These are phyloP conservation scores for Capreolus pygargus DNA, from an alignment of 2,113 vertebrate genomes.

Conservation along the genomic window DNA sequence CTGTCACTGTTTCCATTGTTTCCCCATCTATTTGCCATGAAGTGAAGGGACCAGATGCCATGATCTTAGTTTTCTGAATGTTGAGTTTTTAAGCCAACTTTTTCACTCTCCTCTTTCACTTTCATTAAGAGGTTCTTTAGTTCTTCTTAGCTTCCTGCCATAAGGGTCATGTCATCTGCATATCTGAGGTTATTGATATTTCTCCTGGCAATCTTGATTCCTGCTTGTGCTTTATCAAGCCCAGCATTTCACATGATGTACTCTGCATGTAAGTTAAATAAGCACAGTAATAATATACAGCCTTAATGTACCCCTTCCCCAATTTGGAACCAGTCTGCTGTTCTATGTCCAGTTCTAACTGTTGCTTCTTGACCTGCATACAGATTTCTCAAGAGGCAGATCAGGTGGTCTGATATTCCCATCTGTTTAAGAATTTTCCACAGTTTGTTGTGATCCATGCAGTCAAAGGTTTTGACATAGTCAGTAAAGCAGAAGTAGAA, in stretches of 20 bases:
- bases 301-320: background rate
- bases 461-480: background rate
- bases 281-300: background rate
- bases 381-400: background rate
- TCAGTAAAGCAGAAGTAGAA: background rate
- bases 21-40: background rate
- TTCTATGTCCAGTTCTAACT: background rate
- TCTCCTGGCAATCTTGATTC: background rate
- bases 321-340: background rate
- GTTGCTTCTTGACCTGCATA: background rate
- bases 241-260: background rate
- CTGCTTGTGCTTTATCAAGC: background rate
- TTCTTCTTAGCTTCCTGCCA: background rate
- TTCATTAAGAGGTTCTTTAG: background rate
- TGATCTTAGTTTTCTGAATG: background rate
- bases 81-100: background rate
- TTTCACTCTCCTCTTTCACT: background rate
- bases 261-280: background rate
- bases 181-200: background rate
- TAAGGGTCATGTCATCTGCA: background rate
- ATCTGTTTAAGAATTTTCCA: background rate
- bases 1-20: background rate
- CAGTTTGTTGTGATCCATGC: background rate
- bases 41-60: background rate
- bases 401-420: background rate